Base-by-base conservation (phyloP, 2,888 invertebrate species). In the Lepeophtheirus nordmannii region DNA sequence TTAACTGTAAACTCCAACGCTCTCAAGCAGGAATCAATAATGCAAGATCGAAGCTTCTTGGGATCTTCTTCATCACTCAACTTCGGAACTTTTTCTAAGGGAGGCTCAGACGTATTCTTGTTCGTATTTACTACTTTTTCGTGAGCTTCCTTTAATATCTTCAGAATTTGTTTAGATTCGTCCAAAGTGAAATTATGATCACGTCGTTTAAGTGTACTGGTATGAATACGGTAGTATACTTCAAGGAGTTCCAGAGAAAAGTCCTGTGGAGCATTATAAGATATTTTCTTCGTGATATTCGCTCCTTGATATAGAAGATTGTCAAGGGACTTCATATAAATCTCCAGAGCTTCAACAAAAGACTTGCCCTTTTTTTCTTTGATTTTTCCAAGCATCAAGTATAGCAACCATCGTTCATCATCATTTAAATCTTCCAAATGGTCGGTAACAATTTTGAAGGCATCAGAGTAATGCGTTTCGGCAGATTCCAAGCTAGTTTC, bases 321-420 rank as follows among this genome's bases (percentile, higher is more conserved):
- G 72, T 84, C 82, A 17, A 85, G 82, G 7, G 91, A 87, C 81
- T 85, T 71, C 63, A 76, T 75, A 74, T 92, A 94, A 77, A 87
- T 85, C 70, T 84, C 82, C 59, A 93, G 78, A 75, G 85, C 89
- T 30, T 83, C 78, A 14, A 81, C 80, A 0, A 89, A 86, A 67
- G 84, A 82, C 69, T 84, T 83, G 70, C 84, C 84, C 68, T 83
- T 82, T 73, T 94, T 96, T 75, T 94, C 93, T 0, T 86, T 83
- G 65, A 93, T 86, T 81, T 96, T 96, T 0, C 91, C 94, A n/a
- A 94, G 78, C 87, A 94, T 91, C 73, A 93, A 94, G 75, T 89
- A 88, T 72, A 88, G 85, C 41, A 93, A 78, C 94, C 94, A 96
- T 67, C 86, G 81, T 73, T 94, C 93, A 73, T 92, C 91, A 69